Evolutionary conservation across 2,797 vertebrate species (phyloP).

Genomic region (Gorsachius magnificus): DNA sequence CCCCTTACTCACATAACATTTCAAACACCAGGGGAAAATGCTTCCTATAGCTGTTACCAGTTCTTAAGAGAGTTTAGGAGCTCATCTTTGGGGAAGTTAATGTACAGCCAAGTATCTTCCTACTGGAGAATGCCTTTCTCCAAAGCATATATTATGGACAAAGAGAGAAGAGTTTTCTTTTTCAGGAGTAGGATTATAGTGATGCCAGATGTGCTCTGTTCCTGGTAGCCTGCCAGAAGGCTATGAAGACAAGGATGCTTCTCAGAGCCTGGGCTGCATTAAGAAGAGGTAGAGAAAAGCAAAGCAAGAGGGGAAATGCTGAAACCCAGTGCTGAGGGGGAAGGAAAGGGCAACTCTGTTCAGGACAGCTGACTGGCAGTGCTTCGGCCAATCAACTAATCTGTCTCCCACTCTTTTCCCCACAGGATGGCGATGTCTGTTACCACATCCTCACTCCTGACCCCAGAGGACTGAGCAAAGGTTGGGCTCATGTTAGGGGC

Average conservation of each 20-base stretch:
- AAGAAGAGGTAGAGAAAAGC: background rate
- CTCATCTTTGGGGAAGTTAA: background rate
- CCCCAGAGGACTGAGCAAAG: background rate
- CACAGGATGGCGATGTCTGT: background rate
- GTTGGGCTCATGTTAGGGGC: background rate
- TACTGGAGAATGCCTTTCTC: background rate
- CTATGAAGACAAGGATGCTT: background rate
- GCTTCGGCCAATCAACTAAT: fast-evolving
- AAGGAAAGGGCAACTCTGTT: background rate
- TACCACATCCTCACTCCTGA: background rate
- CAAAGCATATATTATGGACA: background rate
- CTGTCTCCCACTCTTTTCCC: background rate
- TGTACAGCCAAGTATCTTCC: background rate
- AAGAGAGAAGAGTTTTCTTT: background rate
- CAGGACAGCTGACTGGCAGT: background rate
- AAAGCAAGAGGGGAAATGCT: background rate
- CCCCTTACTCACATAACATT: background rate
- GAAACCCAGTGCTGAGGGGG: background rate
- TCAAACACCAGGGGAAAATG: background rate
- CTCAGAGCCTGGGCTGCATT: background rate
- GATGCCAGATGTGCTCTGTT: background rate
- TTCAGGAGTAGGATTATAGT: fast-evolving
- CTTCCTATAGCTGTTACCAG: background rate
- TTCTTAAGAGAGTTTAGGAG: background rate
- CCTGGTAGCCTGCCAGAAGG: background rate